Conservation (phyloP, 2,113 vertebrate genomes). For the Motacilla tschutschensis region DNA sequence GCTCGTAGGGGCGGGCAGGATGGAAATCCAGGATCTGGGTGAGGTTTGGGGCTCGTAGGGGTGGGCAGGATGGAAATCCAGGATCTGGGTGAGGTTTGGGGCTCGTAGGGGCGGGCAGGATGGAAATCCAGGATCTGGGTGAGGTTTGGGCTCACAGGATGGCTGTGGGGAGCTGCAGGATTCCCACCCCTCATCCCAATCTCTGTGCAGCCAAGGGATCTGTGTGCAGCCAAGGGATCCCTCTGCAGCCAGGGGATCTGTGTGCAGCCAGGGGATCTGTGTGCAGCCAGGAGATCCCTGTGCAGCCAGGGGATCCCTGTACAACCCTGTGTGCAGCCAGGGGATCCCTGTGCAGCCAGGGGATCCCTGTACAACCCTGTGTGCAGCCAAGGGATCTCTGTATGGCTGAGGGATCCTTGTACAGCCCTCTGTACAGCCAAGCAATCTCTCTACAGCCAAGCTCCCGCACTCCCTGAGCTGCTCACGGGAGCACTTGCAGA, state of each 20-base stretch:
- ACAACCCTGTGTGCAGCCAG: accelerated
- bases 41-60: neutral
- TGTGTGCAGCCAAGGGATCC: no score
- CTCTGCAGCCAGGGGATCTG: no score
- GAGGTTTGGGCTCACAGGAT: no score
- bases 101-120: neutral
- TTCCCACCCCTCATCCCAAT: accelerated
- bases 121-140: no score
- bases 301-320: no score
- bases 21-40: accelerated
- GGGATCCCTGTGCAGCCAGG: accelerated
- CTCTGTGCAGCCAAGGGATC: no score
- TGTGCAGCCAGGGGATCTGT: no score
- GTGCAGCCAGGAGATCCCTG: no score
- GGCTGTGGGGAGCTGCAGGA: neutral
- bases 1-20: neutral
- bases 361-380: no score
- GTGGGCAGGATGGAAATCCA: accelerated
- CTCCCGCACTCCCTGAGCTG: accelerated
- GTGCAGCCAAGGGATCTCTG: no score
- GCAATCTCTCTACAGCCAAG: accelerated
- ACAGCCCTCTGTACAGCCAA: no score
- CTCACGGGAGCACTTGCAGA: neutral
- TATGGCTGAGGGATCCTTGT: no score
- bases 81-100: accelerated